Percentiles rank a stretch among this genome's conserved stretches.
These are phyloP conservation scores for Pocillopora damicornis DNA, from an alignment of 64 coral and sea anemone species.

Conservation along the genomic window DNA sequence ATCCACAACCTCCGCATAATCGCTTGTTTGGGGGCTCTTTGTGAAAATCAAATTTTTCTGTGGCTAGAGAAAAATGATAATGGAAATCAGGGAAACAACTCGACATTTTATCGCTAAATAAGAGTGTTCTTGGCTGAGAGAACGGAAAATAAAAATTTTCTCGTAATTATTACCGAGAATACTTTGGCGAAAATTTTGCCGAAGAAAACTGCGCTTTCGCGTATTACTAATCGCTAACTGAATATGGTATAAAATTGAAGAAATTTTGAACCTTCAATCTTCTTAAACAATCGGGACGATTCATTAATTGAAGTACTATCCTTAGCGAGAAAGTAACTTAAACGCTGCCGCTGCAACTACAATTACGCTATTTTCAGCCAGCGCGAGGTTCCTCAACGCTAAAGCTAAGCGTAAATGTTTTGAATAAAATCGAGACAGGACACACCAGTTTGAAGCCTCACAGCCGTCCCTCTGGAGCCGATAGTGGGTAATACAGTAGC, in stretches of 20 bases:
- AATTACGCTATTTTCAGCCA: background rate
- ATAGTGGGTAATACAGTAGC: constrained; percentile 24
- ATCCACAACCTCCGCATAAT: constrained; percentile 82
- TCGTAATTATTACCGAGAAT: too few relatives aligned
- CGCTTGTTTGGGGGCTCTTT: constrained; percentile 71
- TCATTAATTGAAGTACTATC: too few relatives aligned
- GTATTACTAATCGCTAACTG: too few relatives aligned
- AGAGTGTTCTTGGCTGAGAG: too few relatives aligned
- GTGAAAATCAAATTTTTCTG: constrained; percentile 66
- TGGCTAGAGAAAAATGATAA: constrained; percentile 15
- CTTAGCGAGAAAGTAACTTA: background rate
- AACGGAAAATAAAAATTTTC: too few relatives aligned
- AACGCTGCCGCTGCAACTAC: background rate
- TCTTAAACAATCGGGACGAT: too few relatives aligned
- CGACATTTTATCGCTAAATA: too few relatives aligned
- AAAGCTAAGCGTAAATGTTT: background rate
- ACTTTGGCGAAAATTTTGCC: too few relatives aligned
- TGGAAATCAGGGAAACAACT: background rate
- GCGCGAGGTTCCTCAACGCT: background rate
- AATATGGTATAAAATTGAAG: too few relatives aligned
- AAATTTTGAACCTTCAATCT: too few relatives aligned
- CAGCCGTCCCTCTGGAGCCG: background rate
- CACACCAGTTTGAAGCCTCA: constrained; percentile 2
- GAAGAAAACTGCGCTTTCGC: too few relatives aligned
- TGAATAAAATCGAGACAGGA: background rate